Evolutionary conservation across 2,113 vertebrate genomes (phyloP), one percentile per base, ranked within the genome.

Genomic region (Cyprinodon brontotheroides): DNA sequence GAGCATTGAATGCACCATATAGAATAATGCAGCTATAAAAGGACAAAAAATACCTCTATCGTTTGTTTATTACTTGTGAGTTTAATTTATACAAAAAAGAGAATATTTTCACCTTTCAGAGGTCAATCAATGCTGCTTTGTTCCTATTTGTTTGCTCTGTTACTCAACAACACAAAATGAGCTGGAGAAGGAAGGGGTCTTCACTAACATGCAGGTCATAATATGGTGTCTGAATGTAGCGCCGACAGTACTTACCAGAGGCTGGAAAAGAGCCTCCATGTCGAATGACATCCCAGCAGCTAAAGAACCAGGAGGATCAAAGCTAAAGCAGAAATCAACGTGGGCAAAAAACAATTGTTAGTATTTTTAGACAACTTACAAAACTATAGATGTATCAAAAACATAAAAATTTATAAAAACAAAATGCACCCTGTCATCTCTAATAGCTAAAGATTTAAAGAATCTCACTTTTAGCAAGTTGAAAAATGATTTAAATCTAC

Each of bases 281-380:
- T 96, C 94, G 80, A 94, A 98, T 74, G 96, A 94, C 96, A 98
- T 98, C 59, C 96, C 98, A 12, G 96, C 66, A 53, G 94, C 93
- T 75, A 99, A 86, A 59, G 91, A 92, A 2, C 96, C 95, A 1
- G 97, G 95, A 20, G 96, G 95, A 41, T 95, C 85, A 80, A 98
- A 98, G 79, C 97, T 99, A 81, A 12, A 76, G 91, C n/a, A 77
- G 45, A 84, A 76, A 79, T 57, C 4, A 81, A 2, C 75, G 14
- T 17, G 1, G 65, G 66, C 22, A 67, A 38, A 38, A 3, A 65
- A 59, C 29, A 53, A n/a, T 0, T 11, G 59, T 11, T 3, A 10
- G 43, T 10, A 6, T 43, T 79, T 47, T 8, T 2, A 36, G 10
- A 39, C 11, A 62, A 48, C 6, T 40, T 47, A 40, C 53, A 74